Conservation (phyloP, 2,797 vertebrate species). For the Ctenopoma kingsleyae region DNA sequence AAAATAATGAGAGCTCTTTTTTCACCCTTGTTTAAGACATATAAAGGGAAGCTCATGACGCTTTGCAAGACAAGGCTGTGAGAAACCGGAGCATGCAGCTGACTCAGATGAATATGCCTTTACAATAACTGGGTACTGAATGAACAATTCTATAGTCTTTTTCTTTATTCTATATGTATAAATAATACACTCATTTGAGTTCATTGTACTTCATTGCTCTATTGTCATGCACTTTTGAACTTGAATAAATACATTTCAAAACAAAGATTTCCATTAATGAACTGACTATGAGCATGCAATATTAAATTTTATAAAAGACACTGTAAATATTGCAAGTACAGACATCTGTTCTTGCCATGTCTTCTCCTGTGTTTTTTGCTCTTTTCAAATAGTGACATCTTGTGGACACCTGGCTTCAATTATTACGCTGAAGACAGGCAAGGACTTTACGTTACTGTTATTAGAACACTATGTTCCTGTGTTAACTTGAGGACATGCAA, state of each 20-base stretch:
- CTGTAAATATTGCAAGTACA: conserved; percentile 4
- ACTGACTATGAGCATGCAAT: not conserved
- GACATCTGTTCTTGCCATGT: conserved; percentile 1
- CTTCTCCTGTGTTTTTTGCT: conserved; percentile 25
- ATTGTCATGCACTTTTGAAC: conserved; percentile 45
- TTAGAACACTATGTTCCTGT: not conserved
- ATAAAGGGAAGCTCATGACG: conserved; percentile 88
- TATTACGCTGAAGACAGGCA: conserved; percentile 3
- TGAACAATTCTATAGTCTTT: conserved; percentile 82
- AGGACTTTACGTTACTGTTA: not conserved
- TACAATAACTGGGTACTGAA: conserved; percentile 84
- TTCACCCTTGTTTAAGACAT: conserved; percentile 88
- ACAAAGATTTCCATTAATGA: not conserved
- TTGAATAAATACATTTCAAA: conserved; percentile 13
- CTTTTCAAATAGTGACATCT: conserved; percentile 81
- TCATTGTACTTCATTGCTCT: conserved; percentile 53
- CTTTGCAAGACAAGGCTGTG: conserved; percentile 82
- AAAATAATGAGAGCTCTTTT: conserved; percentile 89
- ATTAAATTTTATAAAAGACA: conserved; percentile 6
- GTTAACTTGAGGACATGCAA: not conserved
- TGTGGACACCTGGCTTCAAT: conserved; percentile 67
- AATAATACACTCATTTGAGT: conserved; percentile 56
- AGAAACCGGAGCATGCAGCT: conserved; percentile 88
- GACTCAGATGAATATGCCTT: conserved; percentile 86
- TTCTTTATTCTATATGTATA: conserved; percentile 49